Conservation (phyloP, 1,140 invertebrate species). For the Pogonomyrmex barbatus region DNA sequence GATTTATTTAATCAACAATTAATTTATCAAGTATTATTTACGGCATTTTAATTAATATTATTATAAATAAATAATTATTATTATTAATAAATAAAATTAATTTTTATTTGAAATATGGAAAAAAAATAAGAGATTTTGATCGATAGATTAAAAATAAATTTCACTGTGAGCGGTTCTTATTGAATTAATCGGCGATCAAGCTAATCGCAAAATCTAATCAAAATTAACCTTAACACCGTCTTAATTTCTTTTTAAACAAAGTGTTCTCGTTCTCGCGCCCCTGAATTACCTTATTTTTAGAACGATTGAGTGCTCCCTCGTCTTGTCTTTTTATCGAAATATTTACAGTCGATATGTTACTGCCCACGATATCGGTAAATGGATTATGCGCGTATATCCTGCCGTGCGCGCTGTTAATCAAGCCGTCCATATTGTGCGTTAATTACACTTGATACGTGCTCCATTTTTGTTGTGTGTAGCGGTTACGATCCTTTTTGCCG, state of each 20-base stretch:
- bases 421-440: constrained; percentile 16
- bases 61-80: too few species aligned
- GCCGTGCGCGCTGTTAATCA: neutral
- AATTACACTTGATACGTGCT: constrained; percentile 4
- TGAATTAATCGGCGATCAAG: neutral
- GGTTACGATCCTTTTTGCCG: neutral
- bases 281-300: constrained; percentile 40
- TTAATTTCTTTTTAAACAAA: constrained; percentile 12
- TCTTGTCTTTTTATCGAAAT: constrained; percentile 15
- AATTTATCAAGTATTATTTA: too few species aligned
- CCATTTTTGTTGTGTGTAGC: constrained; percentile 4
- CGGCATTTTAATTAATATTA: too few species aligned
- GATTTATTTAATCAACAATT: too few species aligned
- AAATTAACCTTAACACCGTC: neutral
- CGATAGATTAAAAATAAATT: neutral
- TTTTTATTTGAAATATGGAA: neutral
- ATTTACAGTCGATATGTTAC: constrained; percentile 41
- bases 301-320: neutral
- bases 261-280: neutral
- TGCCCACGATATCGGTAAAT: constrained; percentile 42
- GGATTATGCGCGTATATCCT: constrained; percentile 24
- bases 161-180: neutral
- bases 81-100: neutral
- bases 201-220: neutral
- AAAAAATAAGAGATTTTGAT: neutral